Evolutionary conservation across 2,888 invertebrate species (phyloP).

Genomic region (Euspilapteryx auroguttella): DNA sequence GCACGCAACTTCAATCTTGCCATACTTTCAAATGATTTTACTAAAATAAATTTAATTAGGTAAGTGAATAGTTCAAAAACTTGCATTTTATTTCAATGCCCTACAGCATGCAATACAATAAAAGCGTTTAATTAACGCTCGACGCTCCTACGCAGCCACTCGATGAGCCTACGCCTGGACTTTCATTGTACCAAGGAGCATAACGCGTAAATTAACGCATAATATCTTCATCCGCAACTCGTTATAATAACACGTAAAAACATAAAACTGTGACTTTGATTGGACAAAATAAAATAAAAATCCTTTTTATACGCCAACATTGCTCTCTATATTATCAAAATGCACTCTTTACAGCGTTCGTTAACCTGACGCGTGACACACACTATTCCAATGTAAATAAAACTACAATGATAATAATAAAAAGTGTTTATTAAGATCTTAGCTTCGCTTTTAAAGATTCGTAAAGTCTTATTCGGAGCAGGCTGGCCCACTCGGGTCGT

Average conservation of each 20-base stretch:
- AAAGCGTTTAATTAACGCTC: too few species aligned
- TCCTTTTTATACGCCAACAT: conserved; percentile 31
- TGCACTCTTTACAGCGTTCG: conserved; percentile 42
- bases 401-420: conserved; percentile 48
- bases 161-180: too few species aligned
- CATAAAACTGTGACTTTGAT: conserved; percentile 9
- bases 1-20: too few species aligned
- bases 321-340: conserved; percentile 32
- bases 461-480: conserved; percentile 56
- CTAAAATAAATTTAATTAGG: too few species aligned
- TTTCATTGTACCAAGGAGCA: too few species aligned
- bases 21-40: too few species aligned
- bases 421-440: conserved; percentile 54
- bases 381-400: conserved; percentile 51
- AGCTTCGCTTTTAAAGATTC: conserved; percentile 50
- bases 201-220: not conserved
- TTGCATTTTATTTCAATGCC: too few species aligned
- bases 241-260: not conserved
- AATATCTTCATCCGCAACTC: not conserved
- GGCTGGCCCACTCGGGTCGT: conserved; percentile 30
- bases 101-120: too few species aligned
- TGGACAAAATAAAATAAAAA: conserved; percentile 26
- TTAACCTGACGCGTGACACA: conserved; percentile 45
- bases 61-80: too few species aligned
- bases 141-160: too few species aligned